A percentile compares a stretch with the other conserved stretches of the same genome.
Evolutionary conservation across 2,888 invertebrate genomes (phyloP).

Genomic region (Sesia apiformis): DNA sequence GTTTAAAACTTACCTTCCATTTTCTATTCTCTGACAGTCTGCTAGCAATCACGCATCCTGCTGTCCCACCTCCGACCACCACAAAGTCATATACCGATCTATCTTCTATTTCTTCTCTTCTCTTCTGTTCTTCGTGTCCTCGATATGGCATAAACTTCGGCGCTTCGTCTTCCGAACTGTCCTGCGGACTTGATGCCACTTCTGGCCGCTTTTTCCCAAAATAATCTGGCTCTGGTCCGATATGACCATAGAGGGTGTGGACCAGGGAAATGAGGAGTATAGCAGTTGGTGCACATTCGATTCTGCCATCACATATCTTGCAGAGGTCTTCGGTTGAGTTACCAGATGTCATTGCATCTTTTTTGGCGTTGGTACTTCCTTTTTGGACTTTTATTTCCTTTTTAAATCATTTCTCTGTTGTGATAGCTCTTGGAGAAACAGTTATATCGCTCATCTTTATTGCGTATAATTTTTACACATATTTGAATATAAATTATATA

Average conservation of each 20-base stretch:
- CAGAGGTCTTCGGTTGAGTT: constrained; percentile 59
- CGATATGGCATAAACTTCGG: constrained; percentile 6
- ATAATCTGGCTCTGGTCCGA: constrained; percentile 52
- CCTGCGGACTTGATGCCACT: constrained; percentile 5
- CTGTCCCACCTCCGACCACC: constrained; percentile 58
- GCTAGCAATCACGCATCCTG: constrained; percentile 60
- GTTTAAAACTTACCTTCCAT: constrained; percentile 43
- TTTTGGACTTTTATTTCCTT: constrained; percentile 1
- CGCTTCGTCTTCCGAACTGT: constrained; percentile 3
- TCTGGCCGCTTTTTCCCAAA: constrained; percentile 31
- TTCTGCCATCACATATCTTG: constrained; percentile 58
- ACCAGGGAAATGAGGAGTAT: constrained; percentile 57
- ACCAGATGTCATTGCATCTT: constrained; percentile 52
- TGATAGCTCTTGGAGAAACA: neutral
- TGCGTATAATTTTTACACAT: neutral
- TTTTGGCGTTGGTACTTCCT: constrained; percentile 11
- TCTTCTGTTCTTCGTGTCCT: constrained; percentile 2
- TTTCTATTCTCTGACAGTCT: constrained; percentile 56
- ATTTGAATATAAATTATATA: too few species aligned
- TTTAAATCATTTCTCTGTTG: neutral
- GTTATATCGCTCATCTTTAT: neutral
- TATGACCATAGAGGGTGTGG: constrained; percentile 55
- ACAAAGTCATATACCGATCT: constrained; percentile 48
- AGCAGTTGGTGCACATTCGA: constrained; percentile 64
- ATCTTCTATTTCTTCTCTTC: constrained; percentile 9